Conservation (phyloP, 92 coral and sea anemone genomes). For the Actinernus sp. region DNA sequence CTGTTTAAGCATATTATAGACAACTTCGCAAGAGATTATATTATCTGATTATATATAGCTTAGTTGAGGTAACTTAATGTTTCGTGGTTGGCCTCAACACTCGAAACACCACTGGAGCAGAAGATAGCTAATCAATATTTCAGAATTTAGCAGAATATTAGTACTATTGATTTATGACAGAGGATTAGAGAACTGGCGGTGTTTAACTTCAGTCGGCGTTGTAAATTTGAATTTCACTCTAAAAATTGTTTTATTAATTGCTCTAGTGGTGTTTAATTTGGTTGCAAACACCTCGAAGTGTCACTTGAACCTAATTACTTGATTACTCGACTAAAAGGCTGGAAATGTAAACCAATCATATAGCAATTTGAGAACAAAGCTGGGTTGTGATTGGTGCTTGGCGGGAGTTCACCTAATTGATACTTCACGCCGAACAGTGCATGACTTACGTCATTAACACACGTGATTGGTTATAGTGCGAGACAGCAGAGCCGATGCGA, state of each 20-base stretch:
- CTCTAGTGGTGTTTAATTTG: constrained; percentile 4
- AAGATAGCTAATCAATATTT: constrained; percentile 17
- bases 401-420: constrained; percentile 36
- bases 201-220: neutral
- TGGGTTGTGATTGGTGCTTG: constrained; percentile 59
- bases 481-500: no score
- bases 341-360: constrained; percentile 3
- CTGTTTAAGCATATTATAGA: no score
- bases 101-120: constrained; percentile 25
- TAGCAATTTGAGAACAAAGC: neutral
- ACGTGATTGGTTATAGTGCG: constrained; percentile 83
- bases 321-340: constrained; percentile 20
- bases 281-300: constrained; percentile 15
- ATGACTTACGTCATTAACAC: constrained; percentile 79
- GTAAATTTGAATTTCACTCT: neutral
- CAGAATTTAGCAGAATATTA: no score
- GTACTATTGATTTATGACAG: no score
- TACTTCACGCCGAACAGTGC: constrained; percentile 74
- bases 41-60: no score
- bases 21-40: no score
- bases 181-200: neutral
- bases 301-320: constrained; percentile 17
- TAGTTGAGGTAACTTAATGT: no score
- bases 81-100: no score
- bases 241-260: constrained; percentile 1